Evolutionary conservation across 2,797 vertebrate species (phyloP).

Genomic region (Gallinago nigripennis): DNA sequence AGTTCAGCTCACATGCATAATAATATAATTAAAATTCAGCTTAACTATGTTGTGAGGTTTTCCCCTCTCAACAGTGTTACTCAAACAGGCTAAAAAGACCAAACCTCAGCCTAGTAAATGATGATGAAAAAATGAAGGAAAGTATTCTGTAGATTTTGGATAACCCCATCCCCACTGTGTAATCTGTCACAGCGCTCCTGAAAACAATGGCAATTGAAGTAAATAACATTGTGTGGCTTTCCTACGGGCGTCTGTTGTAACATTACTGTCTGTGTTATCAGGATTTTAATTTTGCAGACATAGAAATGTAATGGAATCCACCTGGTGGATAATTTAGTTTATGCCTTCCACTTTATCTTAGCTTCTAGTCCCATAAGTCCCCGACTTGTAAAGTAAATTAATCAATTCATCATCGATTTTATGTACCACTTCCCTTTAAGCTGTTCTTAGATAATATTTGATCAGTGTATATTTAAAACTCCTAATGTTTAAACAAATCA

Average conservation of each 20-base stretch:
- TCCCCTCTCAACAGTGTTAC: not conserved
- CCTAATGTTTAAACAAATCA: constrained; percentile 40
- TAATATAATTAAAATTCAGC: not conserved
- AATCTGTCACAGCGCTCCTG: not conserved
- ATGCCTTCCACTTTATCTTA: not conserved
- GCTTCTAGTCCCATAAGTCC: not conserved
- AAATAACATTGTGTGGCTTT: not conserved
- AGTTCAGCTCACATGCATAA: not conserved
- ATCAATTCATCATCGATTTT: constrained; percentile 57
- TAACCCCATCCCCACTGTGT: not conserved
- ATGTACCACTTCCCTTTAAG: constrained; percentile 29
- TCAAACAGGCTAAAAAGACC: not conserved
- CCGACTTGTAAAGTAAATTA: constrained; percentile 33
- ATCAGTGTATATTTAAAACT: constrained; percentile 17
- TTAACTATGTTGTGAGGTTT: not conserved
- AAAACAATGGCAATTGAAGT: not conserved
- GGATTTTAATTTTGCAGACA: not conserved
- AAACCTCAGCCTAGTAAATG: not conserved
- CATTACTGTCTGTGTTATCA: not conserved
- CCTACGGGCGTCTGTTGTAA: not conserved
- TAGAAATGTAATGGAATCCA: not conserved
- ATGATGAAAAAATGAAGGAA: not conserved
- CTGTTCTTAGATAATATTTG: constrained; percentile 45
- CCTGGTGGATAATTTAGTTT: not conserved
- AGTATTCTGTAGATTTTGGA: not conserved